Evolutionary conservation across 2,888 invertebrate species (phyloP), one percentile per base, ranked within the genome.

Genomic region (Lasioglossum marginatum): DNA sequence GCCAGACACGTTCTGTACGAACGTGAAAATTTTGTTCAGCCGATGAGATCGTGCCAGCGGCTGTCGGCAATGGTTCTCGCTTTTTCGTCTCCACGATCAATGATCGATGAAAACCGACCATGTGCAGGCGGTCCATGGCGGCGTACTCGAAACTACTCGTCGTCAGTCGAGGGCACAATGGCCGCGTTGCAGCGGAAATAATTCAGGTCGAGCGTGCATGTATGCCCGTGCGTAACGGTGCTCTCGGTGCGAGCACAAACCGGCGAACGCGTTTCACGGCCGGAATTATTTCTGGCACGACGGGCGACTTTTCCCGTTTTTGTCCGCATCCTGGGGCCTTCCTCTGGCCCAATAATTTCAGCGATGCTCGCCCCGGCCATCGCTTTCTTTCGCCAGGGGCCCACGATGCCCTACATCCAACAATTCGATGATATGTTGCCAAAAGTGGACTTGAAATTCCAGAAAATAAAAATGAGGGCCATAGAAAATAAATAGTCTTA

Each of bases 151-250:
- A 82, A 86, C 86, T 88, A 72, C 82, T 68, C 76, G 71, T 72
- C 45, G 60, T 31, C 66, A 1, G n/a, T 10, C 23, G 52, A n/a
- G n/a, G 72, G 48, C 74, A 90, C 88, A 90, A 90, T 90, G 87
- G 86, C 82, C 78, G 83, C 86, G 83, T 90, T 90, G 87, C 88
- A 86, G 79, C 79, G 81, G 83, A 90, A 86, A 86, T 90, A 87
- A 90, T 90, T 90, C 87, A 83, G 89, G 87, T 89, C 90, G 86
- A 72, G 87, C 84, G 79, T 80, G 81, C 74, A 79, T 40, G 70
- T 60, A 66, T 60, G 57, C 77, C 31, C 79, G 27, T 63, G 83
- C 71, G 57, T 89, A 89, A 88, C 88, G 89, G 87, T 85, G 82
- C 83, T 80, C 40, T 60, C 19, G 66, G 31, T 8, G 60, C 71